Evolutionary conservation across 2,888 invertebrate species (phyloP).

Genomic region (Stenurella melanura): DNA sequence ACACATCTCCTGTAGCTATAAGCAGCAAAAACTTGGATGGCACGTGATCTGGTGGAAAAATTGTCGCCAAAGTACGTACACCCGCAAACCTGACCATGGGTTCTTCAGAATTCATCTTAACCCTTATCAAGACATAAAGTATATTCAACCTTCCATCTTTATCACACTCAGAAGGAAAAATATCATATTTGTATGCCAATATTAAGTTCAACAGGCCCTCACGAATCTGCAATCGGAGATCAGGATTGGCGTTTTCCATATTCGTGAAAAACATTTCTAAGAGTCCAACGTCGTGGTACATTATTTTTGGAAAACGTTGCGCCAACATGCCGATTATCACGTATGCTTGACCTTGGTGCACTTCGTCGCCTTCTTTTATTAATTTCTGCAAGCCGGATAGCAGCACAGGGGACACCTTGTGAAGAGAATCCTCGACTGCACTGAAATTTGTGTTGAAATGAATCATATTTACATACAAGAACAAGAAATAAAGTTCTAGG

Average conservation of each 20-base stretch:
- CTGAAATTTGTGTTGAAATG: conserved; percentile 70
- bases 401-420: conserved; percentile 82
- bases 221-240: conserved; percentile 69
- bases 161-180: conserved; percentile 66
- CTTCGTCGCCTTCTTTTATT: conserved; percentile 79
- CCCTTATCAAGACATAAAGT: conserved; percentile 78
- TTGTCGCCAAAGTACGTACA: conserved; percentile 86
- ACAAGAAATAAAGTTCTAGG: not conserved
- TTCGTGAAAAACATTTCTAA: conserved; percentile 75
- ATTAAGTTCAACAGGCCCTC: conserved; percentile 70
- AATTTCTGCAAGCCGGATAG: conserved; percentile 84
- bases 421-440: conserved; percentile 78
- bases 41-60: conserved; percentile 88
- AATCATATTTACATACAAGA: conserved; percentile 14
- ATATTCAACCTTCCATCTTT: conserved; percentile 69
- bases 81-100: conserved; percentile 88
- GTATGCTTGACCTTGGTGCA: conserved; percentile 83
- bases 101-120: conserved; percentile 86
- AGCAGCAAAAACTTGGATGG: conserved; percentile 89
- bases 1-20: conserved; percentile 89
- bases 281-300: conserved; percentile 80
- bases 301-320: conserved; percentile 77
- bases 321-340: conserved; percentile 83
- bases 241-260: conserved; percentile 72
- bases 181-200: conserved; percentile 68